phyloP scores from a whole-genome alignment of 2,113 vertebrate species.

The Oreochromis aureus region DNA sequence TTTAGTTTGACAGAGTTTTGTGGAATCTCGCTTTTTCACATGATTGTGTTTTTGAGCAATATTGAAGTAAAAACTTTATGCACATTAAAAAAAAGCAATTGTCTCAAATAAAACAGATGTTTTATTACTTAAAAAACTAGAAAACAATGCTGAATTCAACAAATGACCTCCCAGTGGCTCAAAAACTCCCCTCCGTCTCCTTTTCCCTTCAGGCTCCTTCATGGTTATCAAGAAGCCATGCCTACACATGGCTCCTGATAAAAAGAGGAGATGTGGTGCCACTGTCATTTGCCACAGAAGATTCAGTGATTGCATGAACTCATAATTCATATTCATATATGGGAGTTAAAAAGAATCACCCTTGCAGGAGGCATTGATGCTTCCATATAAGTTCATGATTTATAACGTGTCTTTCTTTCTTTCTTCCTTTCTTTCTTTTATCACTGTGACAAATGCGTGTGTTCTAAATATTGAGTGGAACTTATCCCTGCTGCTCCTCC shows the following conservation, averaged over 20 bases:
- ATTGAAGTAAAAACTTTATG: not conserved
- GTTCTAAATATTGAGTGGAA: not conserved
- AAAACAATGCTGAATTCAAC: not conserved
- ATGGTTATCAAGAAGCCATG: not conserved
- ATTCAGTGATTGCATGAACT: not conserved
- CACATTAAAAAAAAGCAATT: not conserved
- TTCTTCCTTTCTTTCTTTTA: not conserved
- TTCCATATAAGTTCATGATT: not conserved
- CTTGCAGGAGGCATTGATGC: not conserved
- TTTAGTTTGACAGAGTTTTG: not conserved
- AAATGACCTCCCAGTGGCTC: not conserved
- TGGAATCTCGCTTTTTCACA: not conserved
- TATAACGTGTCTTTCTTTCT: not conserved
- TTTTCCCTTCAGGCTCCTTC: not conserved
- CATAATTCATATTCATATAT: not conserved
- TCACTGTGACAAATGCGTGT: not conserved
- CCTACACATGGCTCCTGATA: not conserved
- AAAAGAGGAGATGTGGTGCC: not conserved
- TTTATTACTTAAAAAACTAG: not conserved
- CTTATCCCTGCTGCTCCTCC: not conserved
- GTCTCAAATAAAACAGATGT: too few species aligned
- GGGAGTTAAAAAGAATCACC: not conserved
- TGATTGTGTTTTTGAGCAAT: not conserved
- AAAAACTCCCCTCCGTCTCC: rapidly evolving
- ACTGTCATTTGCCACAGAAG: not conserved